A percentile compares a stretch with the other conserved stretches of the same genome.
These are phyloP conservation scores for Lasioglossum figueresi DNA, from an alignment of 2,888 invertebrate genomes.

Conservation along the genomic window DNA sequence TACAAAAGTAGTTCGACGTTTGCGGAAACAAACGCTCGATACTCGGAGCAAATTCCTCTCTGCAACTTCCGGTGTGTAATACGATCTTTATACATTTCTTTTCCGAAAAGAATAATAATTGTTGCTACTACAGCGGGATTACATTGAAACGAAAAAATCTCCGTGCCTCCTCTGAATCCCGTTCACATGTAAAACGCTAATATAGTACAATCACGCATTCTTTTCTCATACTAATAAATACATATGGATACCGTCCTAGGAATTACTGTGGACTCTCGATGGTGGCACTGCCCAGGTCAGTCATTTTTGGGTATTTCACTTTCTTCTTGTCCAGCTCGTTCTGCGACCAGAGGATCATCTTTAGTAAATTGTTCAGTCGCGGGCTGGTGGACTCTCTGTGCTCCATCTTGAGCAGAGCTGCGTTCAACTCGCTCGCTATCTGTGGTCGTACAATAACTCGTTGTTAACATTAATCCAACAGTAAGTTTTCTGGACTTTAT, in stretches of 20 bases:
- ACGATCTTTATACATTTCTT: conserved; percentile 35
- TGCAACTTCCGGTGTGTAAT: conserved; percentile 27
- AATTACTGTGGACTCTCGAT: conserved; percentile 90
- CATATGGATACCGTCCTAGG: conserved; percentile 6
- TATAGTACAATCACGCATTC: conserved; percentile 53
- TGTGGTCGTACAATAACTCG: conserved; percentile 78
- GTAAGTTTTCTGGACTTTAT: neutral
- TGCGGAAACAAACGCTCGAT: neutral
- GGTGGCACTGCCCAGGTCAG: conserved; percentile 93
- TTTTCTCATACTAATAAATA: conserved; percentile 64
- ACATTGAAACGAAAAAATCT: conserved; percentile 32
- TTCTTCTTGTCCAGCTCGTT: conserved; percentile 97
- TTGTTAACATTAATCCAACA: neutral
- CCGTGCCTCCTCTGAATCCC: conserved; percentile 26
- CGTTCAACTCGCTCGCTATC: conserved; percentile 98
- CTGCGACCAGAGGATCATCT: conserved; percentile 98
- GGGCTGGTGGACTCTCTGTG: conserved; percentile 96
- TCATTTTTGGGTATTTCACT: conserved; percentile 98
- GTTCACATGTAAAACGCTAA: conserved; percentile 45
- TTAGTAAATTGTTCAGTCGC: conserved; percentile 94
- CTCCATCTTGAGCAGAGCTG: conserved; percentile 97
- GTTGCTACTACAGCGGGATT: conserved; percentile 35
- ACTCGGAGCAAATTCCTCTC: conserved; percentile 25
- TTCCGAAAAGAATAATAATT: conserved; percentile 45
- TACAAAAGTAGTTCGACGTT: neutral